Percentiles rank a stretch among this genome's conserved stretches.
phyloP scores from a whole-genome alignment of 2,113 vertebrate species.

The Tachycineta bicolor region DNA sequence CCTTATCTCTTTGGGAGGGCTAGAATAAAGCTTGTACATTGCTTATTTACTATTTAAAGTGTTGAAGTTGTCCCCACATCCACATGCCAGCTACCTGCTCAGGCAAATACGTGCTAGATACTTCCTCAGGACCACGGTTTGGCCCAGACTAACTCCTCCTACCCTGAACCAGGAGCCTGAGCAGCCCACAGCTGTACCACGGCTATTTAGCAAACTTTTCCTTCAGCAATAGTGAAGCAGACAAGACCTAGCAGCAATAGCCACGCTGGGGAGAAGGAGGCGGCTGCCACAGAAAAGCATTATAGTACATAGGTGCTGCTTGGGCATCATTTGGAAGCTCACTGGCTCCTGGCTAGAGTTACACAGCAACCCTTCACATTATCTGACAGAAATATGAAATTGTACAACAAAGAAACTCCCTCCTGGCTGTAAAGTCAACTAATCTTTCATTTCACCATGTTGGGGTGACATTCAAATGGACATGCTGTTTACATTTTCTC shows the following conservation, averaged over 20 bases:
- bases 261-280: not conserved
- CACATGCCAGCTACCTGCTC: not conserved
- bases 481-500: not conserved
- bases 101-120: not conserved
- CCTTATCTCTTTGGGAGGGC: not conserved
- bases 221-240: not conserved
- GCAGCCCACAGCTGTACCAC: not conserved
- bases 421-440: not conserved
- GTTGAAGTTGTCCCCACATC: not conserved
- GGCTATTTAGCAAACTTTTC: not conserved
- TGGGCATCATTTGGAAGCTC: not conserved
- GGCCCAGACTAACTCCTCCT: not conserved
- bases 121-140: not conserved
- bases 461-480: not conserved
- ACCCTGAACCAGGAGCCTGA: not conserved
- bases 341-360: not conserved
- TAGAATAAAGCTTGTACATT: not conserved
- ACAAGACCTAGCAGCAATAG: not conserved
- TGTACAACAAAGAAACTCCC: not conserved
- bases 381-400: not conserved
- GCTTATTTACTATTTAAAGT: not conserved
- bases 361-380: not conserved
- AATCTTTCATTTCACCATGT: not conserved
- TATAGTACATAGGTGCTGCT: rapidly evolving
- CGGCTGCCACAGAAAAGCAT: not conserved